Evolutionary conservation across 2,888 invertebrate species (phyloP).

Genomic region (Caradrina clavipalpis): DNA sequence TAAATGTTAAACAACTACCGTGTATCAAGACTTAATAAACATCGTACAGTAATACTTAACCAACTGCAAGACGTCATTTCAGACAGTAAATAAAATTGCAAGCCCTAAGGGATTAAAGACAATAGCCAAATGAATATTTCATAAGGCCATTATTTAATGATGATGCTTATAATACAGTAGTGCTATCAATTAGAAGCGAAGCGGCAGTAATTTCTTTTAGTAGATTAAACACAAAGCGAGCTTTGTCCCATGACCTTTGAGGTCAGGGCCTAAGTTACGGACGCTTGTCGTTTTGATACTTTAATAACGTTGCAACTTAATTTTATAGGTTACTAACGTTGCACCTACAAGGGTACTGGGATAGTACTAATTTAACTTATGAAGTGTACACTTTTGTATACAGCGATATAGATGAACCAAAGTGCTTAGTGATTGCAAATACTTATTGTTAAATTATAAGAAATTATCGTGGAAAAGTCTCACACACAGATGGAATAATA

Average conservation of each 20-base stretch:
- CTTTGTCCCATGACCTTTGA: constrained; percentile 71
- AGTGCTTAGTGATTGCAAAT: neutral
- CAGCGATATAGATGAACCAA: constrained; percentile 5
- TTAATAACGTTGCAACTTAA: constrained; percentile 44
- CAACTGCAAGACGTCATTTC: constrained; percentile 60
- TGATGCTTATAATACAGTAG: constrained; percentile 76
- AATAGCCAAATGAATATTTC: constrained; percentile 80
- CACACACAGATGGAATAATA: neutral
- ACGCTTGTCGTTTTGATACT: constrained; percentile 55
- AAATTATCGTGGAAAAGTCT: neutral
- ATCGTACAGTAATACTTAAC: constrained; percentile 56
- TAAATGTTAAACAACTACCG: constrained; percentile 49
- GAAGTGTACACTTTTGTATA: neutral
- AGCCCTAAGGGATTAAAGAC: constrained; percentile 67
- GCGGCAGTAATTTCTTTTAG: constrained; percentile 76
- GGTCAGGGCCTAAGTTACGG: constrained; percentile 58
- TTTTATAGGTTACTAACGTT: constrained; percentile 34
- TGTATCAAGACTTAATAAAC: constrained; percentile 58
- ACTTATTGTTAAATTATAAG: neutral
- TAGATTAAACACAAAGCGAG: constrained; percentile 69
- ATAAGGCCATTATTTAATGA: constrained; percentile 78
- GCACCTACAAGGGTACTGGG: neutral
- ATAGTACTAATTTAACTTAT: constrained; percentile 14
- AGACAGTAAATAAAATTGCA: constrained; percentile 64
- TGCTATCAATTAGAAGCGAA: constrained; percentile 78